Evolutionary conservation across 2,888 invertebrate genomes (phyloP), one percentile per base, ranked within the genome.

Genomic region (Saturnia japonica): DNA sequence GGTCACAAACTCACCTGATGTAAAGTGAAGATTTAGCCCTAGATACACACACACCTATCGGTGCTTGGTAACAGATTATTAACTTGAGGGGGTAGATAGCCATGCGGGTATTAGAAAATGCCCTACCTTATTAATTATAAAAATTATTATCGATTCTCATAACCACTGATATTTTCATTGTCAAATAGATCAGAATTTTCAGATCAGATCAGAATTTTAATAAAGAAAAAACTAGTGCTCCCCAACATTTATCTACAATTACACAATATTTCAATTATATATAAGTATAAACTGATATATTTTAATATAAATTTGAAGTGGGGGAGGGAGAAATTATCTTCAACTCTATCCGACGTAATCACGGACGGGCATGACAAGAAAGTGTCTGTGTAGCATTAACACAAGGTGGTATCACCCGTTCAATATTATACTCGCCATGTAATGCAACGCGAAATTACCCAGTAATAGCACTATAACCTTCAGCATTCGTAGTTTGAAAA

Each of bases 401-500:
- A 87, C 87, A 80, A 81, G 77, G 78, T 79, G 84, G 85, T 88
- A 90, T 87, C 87, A 89, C 85, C 87, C 86, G 84, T 77, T 80
- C 86, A 85, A 85, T 87, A 40, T n/a, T 64, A 87, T 85, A 87
- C 87, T 82, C 79, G 78, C 76, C 90, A 83, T 91, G 91, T 92
- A 89, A 88, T 88, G 85, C 83, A 83, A 82, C 74, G 81, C 85
- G 76, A 92, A 92, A 93, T 92, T 92, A 87, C 91, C 87, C 88
- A 83, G 88, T 92, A 93, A 92, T 91, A 90, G 86, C 89, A 75
- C 85, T 86, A 81, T 85, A 85, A 88, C 3, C 6, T 34, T 34
- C 6, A 34, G 34, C 88, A 89, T 87, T 90, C 88, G 85, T 91
- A 92, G 91, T 91, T 91, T 88, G 88, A 85, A 93, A 91, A 93